Evolutionary conservation across 2,113 vertebrate species (phyloP), one percentile per base, ranked within the genome.

Genomic region (Amphilophus citrinellus): DNA sequence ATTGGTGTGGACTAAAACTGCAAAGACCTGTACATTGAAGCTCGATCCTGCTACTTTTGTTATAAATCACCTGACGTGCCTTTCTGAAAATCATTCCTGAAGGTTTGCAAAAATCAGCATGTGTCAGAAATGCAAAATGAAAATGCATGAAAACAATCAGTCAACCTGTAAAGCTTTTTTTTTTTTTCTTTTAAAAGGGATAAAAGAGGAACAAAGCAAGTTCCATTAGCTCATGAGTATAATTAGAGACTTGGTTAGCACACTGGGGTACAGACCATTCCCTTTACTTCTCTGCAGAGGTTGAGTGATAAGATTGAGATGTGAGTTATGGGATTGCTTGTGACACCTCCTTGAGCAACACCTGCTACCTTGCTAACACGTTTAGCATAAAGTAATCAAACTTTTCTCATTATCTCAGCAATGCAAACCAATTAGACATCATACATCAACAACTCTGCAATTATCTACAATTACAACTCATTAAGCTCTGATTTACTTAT

Each of bases 311-410:
- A 91, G 91, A 95, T 94, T 93, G 89, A 95, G 92, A 95, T 81
- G 91, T 93, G 84, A 86, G 80, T 57, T 83, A 65, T 77, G 84
- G 77, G 86, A 94, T 95, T 92, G 84, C 87, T 86, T 88, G 77
- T 92, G 93, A 93, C 94, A 95, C 85, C 77, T 91, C 88, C 80
- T 90, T 59, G 80, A 89, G 93, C 86, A 91, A 91, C 95, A 96
- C 94, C 95, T 96, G 94, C 93, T 92, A 89, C 91, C 90, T 88
- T 85, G 62, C 93, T 95, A 93, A 94, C 83, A 79, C 13, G 83
- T 89, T 95, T 94, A 93, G 93, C 93, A 92, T 94, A 93, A 95
- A 96, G 95, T 95, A 95, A 96, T 96, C 93, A 95, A 95, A 95
- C 87, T 95, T 95, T 94, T 93, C 92, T 95, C 93, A 95, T 95